phyloP scores from a whole-genome alignment of 2,888 invertebrate species.

The Eupithecia centaureata region DNA sequence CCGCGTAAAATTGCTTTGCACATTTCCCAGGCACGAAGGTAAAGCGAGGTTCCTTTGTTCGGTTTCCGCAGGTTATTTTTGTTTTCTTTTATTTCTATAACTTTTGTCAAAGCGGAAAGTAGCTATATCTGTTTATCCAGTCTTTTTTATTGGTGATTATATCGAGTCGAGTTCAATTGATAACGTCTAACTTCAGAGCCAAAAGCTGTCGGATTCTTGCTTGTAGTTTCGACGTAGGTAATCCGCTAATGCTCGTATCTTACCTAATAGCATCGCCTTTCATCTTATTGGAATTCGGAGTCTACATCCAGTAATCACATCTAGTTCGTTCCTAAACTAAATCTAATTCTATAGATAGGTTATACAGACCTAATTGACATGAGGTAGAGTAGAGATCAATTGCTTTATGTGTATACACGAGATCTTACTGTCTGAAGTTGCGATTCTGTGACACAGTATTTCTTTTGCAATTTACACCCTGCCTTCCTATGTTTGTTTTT shows the following conservation, averaged over 20 bases:
- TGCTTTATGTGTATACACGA: too few species aligned
- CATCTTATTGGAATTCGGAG: slow-evolving; percentile 34
- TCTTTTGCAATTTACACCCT: too few species aligned
- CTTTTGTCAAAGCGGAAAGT: not conserved
- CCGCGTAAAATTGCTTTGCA: slow-evolving; percentile 46
- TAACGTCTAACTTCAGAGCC: not conserved
- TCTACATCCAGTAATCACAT: slow-evolving; percentile 34
- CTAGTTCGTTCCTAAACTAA: slow-evolving; percentile 21
- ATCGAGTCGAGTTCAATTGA: not conserved
- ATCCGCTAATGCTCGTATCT: slow-evolving; percentile 23
- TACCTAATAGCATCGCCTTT: slow-evolving; percentile 30
- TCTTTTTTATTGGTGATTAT: not conserved
- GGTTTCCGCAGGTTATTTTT: slow-evolving; percentile 18
- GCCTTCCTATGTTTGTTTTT: too few species aligned
- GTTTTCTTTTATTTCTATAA: slow-evolving; percentile 5
- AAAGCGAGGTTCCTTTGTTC: slow-evolving; percentile 18
- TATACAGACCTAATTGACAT: not conserved
- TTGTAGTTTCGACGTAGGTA: slow-evolving; percentile 20
- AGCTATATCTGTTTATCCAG: not conserved
- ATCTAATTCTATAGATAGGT: not conserved
- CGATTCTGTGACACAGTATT: too few species aligned
- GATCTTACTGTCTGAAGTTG: too few species aligned
- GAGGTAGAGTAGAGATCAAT: too few species aligned
- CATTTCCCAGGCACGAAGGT: slow-evolving; percentile 39
- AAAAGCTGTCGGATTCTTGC: slow-evolving; percentile 13